Evolutionary conservation across 2,113 vertebrate species (phyloP).

Genomic region (Sebastes fasciatus): DNA sequence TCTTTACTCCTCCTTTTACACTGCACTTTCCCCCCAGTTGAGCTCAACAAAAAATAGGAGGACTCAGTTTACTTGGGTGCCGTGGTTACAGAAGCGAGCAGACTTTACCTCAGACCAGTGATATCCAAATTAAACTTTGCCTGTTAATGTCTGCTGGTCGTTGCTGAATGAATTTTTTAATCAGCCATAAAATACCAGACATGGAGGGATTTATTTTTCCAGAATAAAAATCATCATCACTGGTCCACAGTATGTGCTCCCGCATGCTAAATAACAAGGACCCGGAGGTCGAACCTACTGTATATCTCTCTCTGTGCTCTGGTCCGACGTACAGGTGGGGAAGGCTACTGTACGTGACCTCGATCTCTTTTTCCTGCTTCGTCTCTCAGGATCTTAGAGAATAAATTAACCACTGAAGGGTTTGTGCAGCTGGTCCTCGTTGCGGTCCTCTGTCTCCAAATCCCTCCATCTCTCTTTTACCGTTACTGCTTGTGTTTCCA

Average conservation of each 20-base stretch:
- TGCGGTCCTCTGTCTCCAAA: conserved; percentile 7
- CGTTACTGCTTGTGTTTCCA: neutral
- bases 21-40: neutral
- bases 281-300: neutral
- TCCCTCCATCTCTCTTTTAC: neutral
- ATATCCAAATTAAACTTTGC: conserved; percentile 38
- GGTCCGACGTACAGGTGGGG: conserved; percentile 27
- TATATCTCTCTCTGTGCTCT: neutral
- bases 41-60: conserved; percentile 14
- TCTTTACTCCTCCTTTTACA: too few relatives aligned
- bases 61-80: conserved; percentile 28
- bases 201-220: conserved; percentile 28
- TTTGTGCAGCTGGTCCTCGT: conserved; percentile 56
- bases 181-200: conserved; percentile 39
- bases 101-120: conserved; percentile 47
- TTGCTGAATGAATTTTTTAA: conserved; percentile 17
- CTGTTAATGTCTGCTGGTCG: conserved; percentile 11
- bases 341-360: conserved; percentile 2
- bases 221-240: neutral
- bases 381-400: conserved; percentile 48
- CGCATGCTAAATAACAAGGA: neutral
- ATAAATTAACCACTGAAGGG: conserved; percentile 35
- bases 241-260: neutral
- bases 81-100: conserved; percentile 18
- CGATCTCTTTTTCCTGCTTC: conserved; percentile 36